Evolutionary conservation across 2,888 invertebrate genomes (phyloP), one percentile per base, ranked within the genome.

Genomic region (Rhogogaster chlorosoma): DNA sequence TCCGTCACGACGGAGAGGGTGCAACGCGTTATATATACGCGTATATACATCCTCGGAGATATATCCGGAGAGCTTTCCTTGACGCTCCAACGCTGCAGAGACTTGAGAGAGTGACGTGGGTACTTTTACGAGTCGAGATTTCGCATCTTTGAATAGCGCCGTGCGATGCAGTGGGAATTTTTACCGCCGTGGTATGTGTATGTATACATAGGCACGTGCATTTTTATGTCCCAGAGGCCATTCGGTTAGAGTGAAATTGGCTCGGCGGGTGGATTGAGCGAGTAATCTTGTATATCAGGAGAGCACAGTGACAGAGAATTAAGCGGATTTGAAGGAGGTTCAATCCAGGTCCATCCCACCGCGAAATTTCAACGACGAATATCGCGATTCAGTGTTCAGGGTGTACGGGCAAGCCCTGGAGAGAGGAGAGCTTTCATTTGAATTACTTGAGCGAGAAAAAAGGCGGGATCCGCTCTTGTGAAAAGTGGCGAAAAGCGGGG

Each of bases 41-140:
- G 15, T 45, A 42, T 42, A 45, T 45, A 12, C 45, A 45, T 15
- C 45, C 45, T 45, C 12, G 12, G 4, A 61, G 9, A 61, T 61
- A 71, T 26, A 71, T 71, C 70, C 18, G 10, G 26, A 38, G 42
- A 26, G 42, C 22, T 5, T 73, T 73, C 45, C 45, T 4, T 18
- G 42, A 26, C 26, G 12, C 18, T 22, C 22, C 22, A 22, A n/a
- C 10, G 42, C 10, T 38, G 42, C 42, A n/a, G 73, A 73, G 15
- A 73, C 42, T 29, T 26, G 67, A 67, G 12, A 29, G 26, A 67
- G 67, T 32, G 18, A 67, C 32, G 32, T 67, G 1, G 32, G 32
- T 67, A 67, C 32, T 26, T 73, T 73, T 73, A 73, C 22, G 73
- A 73, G 38, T 12, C 26, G 73, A 42, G 22, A 73, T 73, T 42